A percentile compares a stretch with the other conserved stretches of the same genome.
Evolutionary conservation across 2,113 vertebrate species (phyloP).

Genomic region (Heterotilapia buettikoferi): DNA sequence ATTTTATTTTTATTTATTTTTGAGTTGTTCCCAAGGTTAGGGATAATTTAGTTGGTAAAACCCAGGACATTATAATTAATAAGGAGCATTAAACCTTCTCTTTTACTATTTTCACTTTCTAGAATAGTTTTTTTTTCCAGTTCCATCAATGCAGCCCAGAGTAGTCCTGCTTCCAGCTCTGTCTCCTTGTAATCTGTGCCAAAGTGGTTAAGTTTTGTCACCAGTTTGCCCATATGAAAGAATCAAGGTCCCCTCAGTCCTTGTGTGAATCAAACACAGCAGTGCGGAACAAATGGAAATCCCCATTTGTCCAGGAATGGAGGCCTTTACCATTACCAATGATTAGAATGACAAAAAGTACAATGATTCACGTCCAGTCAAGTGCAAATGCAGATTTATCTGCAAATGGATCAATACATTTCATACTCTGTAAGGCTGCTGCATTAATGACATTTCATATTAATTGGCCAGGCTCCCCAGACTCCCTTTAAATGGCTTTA

Average conservation of each 20-base stretch:
- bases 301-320: not conserved
- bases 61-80: accelerated
- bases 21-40: not conserved
- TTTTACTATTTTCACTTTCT: not conserved
- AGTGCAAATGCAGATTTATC: conserved; percentile 30
- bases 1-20: too few species aligned
- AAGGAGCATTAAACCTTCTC: not conserved
- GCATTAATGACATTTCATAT: not conserved
- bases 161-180: not conserved
- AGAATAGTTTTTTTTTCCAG: not conserved
- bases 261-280: conserved; percentile 9
- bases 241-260: not conserved
- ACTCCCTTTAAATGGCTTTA: not conserved
- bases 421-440: not conserved
- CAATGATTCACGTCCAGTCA: conserved; percentile 14
- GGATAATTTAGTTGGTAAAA: not conserved
- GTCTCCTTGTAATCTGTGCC: not conserved
- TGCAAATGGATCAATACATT: conserved; percentile 34
- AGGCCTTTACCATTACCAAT: not conserved
- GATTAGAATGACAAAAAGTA: conserved; percentile 20
- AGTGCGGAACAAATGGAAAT: conserved; percentile 27
- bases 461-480: not conserved
- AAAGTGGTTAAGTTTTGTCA: not conserved
- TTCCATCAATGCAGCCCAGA: not conserved
- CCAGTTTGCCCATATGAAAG: not conserved